Evolutionary conservation across 2,888 invertebrate genomes (phyloP), one percentile per base, ranked within the genome.

Genomic region (Deilephila elpenor): DNA sequence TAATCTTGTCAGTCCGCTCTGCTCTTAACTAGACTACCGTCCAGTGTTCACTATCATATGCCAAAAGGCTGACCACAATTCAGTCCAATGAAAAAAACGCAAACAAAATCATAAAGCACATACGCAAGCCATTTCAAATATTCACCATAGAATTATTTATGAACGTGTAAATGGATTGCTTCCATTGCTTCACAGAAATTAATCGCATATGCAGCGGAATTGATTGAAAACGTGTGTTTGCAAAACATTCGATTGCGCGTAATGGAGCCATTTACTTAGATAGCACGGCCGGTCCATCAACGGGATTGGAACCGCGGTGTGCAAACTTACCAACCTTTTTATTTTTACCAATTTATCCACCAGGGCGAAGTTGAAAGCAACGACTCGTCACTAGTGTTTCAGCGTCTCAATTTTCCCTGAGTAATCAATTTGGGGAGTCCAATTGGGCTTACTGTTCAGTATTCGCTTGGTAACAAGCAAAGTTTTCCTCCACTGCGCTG

Each of bases 201-300:
- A 20, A 67, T 67, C 67, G 44, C 67, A 51, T 64, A 34, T 67
- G 44, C 51, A 67, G 44, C 17, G 51, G 56, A n/a, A 34, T 67
- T 51, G 67, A 67, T 67, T 67, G 67, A 51, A 67, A 51, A 25
- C 44, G 44, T 67, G 51, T 67, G 62, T 67, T 67, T 17, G 20
- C 17, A 51, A 56, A 67, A 25, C 25, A 51, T 67, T 25, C 67
- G 51, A 67, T 67, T 62, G 62, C 34, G n/a, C 8, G 44, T 67
- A 51, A 64, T 64, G 64, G 67, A 67, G 51, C 51, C 67, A 67
- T 67, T 67, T 51, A 29, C 51, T 64, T 64, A 64, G 51, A 67
- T 51, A 67, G 44, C 17, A n/a, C 56, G 56, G 44, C 56, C 56
- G 56, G 44, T 20, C 11, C 61, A 67, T 67, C 67, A 67, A 25